Evolutionary conservation across 2,797 vertebrate species (phyloP).

Genomic region (Enteromius viviparus): DNA sequence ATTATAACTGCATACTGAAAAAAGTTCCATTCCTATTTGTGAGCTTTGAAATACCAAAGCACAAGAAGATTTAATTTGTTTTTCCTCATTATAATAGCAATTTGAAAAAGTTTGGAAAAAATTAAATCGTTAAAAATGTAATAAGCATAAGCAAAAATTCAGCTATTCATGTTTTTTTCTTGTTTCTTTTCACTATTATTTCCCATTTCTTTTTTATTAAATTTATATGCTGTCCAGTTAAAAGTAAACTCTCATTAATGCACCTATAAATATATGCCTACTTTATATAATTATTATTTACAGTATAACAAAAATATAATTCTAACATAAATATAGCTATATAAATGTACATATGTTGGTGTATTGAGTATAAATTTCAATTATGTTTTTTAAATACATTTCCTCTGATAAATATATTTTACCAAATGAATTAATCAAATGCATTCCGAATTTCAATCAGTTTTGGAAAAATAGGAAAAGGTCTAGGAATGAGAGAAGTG

Average conservation of each 20-base stretch:
- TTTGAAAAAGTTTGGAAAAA: not conserved
- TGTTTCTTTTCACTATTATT: not conserved
- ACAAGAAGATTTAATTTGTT: conserved; percentile 16
- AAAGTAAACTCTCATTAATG: not conserved
- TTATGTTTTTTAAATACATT: not conserved
- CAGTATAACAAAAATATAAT: not conserved
- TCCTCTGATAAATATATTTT: not conserved
- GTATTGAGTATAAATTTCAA: not conserved
- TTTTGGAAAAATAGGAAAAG: not conserved
- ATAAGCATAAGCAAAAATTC: not conserved
- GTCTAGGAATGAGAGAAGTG: conserved; percentile 18
- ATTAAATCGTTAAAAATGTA: not conserved
- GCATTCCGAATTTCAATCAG: not conserved
- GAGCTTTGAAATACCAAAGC: conserved; percentile 12
- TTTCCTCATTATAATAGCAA: not conserved
- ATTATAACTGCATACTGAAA: conserved; percentile 20
- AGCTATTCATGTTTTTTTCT: not conserved
- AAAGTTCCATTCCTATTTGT: conserved; percentile 12
- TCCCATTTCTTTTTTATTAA: not conserved
- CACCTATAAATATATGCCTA: not conserved
- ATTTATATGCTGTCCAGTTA: not conserved
- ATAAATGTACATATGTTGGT: not conserved
- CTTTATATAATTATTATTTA: not conserved
- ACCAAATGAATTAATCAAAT: not conserved
- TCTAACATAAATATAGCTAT: not conserved